Evolutionary conservation across 2,797 vertebrate genomes (phyloP), one percentile per base, ranked within the genome.

Genomic region (Semaprochilodus insignis): DNA sequence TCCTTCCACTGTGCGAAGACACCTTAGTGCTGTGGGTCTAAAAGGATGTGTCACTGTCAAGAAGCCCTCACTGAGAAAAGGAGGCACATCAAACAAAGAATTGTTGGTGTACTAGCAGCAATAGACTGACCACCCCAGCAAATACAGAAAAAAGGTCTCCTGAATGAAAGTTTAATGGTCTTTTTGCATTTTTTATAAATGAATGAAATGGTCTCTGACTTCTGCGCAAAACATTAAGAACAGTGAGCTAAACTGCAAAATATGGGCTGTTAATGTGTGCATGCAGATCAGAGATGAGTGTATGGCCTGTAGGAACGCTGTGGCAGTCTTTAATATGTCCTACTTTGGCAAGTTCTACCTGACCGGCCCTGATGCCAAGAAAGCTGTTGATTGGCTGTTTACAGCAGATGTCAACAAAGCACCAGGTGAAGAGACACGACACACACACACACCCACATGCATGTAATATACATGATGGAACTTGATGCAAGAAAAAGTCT

Each of bases 301-400:
- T 69, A 91, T 99, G 85, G 92, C 94, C 0, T 99, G 98, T 89
- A 91, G 98, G 88, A 94, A 94, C 0, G 91, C 94, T 0, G 95
- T 97, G 1, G 96, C 96, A 0, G 94, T 97, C 81, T 99, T 99
- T 7, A 86, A 99, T 94, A 99, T 99, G 98, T 99, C 97, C 86
- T 99, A 99, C 93, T 99, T 99, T 7, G 97, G 98, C 70, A 99
- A 99, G 90, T 99, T 99, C 93, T 99, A 97, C 93, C 94, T 99
- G 88, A 91, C 96, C 3, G 98, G 98, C 34, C 93, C 92, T 0
- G 98, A 99, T 17, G 97, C 98, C 27, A 95, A 92, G 44, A 94
- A 95, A 86, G 97, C 97, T 0, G 97, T 96, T 0, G 92, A 99
- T 93, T 99, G 98, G 98, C 94, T 99, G 40, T 99, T 99, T 82